These are phyloP conservation scores for Aelia acuminata DNA, from an alignment of 2,888 invertebrate genomes.

Conservation along the genomic window DNA sequence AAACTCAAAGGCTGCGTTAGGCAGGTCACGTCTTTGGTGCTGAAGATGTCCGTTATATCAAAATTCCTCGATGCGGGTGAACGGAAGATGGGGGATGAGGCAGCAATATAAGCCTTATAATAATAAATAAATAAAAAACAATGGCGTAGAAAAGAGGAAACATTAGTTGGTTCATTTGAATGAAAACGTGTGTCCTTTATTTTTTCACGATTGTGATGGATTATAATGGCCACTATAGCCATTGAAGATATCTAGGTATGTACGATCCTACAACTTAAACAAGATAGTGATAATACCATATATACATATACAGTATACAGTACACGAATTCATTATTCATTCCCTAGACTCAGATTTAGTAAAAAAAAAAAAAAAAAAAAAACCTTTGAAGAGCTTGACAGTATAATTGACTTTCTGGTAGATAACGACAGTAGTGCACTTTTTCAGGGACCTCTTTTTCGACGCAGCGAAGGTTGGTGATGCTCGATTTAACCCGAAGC, in stretches of 20 bases:
- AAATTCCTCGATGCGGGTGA: not conserved
- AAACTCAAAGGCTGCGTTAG: not conserved
- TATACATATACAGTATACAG: too few relatives aligned
- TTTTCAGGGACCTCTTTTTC: not conserved
- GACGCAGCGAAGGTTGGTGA: not conserved
- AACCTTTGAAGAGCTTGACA: not conserved
- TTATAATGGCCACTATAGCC: too few relatives aligned
- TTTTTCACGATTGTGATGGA: too few relatives aligned
- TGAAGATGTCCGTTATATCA: not conserved
- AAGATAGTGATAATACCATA: too few relatives aligned
- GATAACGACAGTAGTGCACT: not conserved
- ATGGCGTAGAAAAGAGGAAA: too few relatives aligned
- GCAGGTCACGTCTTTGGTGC: not conserved
- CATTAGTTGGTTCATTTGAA: too few relatives aligned
- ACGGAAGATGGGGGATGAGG: not conserved
- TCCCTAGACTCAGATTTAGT: too few relatives aligned
- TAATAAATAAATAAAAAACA: not conserved
- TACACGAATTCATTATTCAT: too few relatives aligned
- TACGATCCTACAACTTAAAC: too few relatives aligned
- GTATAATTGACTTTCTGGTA: not conserved
- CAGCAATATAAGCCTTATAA: not conserved
- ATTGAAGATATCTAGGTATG: too few relatives aligned
- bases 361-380: too few relatives aligned
- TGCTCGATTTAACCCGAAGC: conserved; percentile 22
- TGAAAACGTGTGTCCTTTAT: too few relatives aligned